Conservation (phyloP, 2,888 invertebrate species). For the Seira sanloemensis region DNA sequence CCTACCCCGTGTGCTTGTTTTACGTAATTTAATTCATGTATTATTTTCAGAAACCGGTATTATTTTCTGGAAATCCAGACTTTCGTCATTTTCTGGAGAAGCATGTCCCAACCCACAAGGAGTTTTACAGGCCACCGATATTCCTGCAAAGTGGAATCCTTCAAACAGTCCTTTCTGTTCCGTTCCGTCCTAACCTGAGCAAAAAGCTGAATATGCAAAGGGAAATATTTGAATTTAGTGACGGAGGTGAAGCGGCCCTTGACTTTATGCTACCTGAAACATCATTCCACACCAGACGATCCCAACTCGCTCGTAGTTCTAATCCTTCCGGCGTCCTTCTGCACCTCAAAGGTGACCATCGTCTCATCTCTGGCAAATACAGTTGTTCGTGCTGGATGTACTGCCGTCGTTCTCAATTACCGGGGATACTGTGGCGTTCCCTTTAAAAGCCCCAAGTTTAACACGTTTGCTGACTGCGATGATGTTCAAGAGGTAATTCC, state of each 20-base stretch:
- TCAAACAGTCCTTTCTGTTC: conserved; percentile 55
- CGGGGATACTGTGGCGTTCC: conserved; percentile 85
- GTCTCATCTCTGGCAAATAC: conserved; percentile 28
- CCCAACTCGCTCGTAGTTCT: conserved; percentile 25
- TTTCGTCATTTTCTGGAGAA: conserved; percentile 41
- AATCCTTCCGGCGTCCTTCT: conserved; percentile 47
- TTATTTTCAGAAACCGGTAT: conserved; percentile 31
- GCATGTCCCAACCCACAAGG: conserved; percentile 45
- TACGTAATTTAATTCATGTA: background rate
- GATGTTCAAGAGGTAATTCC: conserved; percentile 85
- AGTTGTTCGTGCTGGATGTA: conserved; percentile 23
- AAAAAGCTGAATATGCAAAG: conserved; percentile 52
- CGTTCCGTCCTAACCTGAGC: conserved; percentile 37
- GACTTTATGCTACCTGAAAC: conserved; percentile 55
- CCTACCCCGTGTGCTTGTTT: too few relatives aligned
- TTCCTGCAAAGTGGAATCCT: conserved; percentile 60
- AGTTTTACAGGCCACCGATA: conserved; percentile 58
- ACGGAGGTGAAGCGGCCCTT: conserved; percentile 67
- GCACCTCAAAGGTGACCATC: conserved; percentile 41
- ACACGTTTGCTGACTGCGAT: conserved; percentile 88
- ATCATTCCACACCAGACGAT: background rate
- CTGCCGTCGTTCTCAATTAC: conserved; percentile 46
- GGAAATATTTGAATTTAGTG: conserved; percentile 62
- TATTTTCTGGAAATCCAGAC: conserved; percentile 29
- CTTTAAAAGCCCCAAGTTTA: conserved; percentile 87